phyloP scores from a whole-genome alignment of 2,113 vertebrate genomes.

The Tyto alba region DNA sequence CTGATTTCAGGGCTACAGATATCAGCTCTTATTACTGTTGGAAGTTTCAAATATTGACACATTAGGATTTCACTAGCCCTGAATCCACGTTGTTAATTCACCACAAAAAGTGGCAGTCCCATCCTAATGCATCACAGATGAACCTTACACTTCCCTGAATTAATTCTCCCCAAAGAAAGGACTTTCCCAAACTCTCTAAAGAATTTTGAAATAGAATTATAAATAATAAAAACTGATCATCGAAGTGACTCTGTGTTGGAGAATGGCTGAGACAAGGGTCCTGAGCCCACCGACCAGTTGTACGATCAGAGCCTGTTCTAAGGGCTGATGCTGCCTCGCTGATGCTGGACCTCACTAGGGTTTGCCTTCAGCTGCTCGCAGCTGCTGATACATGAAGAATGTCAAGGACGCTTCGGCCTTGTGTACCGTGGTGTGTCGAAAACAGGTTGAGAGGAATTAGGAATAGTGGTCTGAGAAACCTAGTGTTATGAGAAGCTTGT shows the following conservation, averaged over 20 bases:
- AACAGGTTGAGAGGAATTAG: no score
- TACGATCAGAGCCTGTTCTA: no score
- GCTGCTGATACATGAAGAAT: no score
- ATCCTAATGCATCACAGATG: neutral
- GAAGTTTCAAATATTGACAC: neutral
- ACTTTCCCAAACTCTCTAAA: neutral
- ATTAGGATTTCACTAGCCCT: neutral
- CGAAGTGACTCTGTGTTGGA: neutral
- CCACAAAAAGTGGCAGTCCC: fast-evolving
- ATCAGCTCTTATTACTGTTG: neutral
- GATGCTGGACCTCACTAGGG: no score
- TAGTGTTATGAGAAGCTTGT: no score
- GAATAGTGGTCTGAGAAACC: no score
- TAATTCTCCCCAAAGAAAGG: neutral
- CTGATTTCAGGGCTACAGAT: neutral
- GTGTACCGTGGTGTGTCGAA: no score
- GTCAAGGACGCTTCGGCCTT: no score
- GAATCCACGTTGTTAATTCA: neutral
- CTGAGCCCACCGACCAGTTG: no score
- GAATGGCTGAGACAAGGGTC: no score
- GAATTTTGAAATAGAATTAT: neutral
- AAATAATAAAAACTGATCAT: neutral
- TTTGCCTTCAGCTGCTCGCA: no score
- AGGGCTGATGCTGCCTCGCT: no score
- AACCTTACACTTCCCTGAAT: neutral